phyloP scores from a whole-genome alignment of 1,140 invertebrate genomes.

The Drosophila nebulosa region DNA sequence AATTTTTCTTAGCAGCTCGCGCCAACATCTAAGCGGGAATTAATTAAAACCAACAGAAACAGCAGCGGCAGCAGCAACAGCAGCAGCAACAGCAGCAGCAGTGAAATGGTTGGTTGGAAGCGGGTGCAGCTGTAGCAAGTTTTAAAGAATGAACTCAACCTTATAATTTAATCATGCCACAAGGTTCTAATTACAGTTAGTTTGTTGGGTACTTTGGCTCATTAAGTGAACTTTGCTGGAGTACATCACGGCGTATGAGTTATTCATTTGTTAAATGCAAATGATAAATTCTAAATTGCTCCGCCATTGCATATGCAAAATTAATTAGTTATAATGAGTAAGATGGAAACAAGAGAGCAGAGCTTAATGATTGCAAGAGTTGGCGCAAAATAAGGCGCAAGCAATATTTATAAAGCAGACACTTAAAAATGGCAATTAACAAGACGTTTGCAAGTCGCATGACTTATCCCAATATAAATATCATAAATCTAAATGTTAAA shows the following conservation, averaged over 20 bases:
- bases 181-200: slow-evolving; percentile 31
- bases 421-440: not conserved
- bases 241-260: slow-evolving; percentile 50
- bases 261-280: slow-evolving; percentile 45
- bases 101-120: slow-evolving; percentile 16
- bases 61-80: slow-evolving; percentile 21
- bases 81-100: slow-evolving; percentile 27
- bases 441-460: not conserved
- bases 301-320: slow-evolving; percentile 41
- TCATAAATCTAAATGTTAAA: not conserved
- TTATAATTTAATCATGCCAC: slow-evolving; percentile 62
- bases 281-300: slow-evolving; percentile 36
- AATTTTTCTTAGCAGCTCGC: slow-evolving; percentile 45
- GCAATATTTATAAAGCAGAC: too few relatives aligned
- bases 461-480: not conserved
- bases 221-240: not conserved
- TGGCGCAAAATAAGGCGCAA: not conserved
- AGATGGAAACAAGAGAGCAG: not conserved
- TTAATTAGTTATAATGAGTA: slow-evolving; percentile 27
- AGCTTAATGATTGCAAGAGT: too few relatives aligned
- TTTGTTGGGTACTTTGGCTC: slow-evolving; percentile 5
- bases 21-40: slow-evolving; percentile 47
- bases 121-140: not conserved
- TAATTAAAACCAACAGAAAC: slow-evolving; percentile 66
- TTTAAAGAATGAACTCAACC: not conserved